Base-by-base conservation (phyloP, 2,797 vertebrate genomes). In the Hoplostethus atlanticus region DNA sequence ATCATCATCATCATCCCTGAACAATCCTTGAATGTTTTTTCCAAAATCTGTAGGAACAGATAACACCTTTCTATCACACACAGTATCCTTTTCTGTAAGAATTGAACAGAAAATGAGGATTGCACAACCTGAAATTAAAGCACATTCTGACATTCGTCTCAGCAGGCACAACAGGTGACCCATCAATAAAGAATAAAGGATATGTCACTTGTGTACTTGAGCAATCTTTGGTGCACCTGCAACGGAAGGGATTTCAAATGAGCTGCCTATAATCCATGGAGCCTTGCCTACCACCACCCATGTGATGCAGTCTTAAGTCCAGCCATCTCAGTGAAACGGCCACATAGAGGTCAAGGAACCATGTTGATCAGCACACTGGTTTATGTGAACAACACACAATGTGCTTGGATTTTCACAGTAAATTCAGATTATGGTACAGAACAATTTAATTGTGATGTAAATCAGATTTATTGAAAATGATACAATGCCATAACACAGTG, bases 221-320 rank as follows among this genome's bases (percentile, higher is more conserved):
- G 11, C 50, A 21, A 6, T 42, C 42, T 51, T 56, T 30, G 57
- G 16, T 59, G n/a, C 46, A 52, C 46, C 63, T 53, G 21, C 46
- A 10, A 25, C 12, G 15, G 63, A 73, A 36, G 56, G 56, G 63
- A 61, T 63, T 56, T 63, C 13, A 13, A 46, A 46, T 46, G 16
- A 64, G 40, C 25, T 10, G 3, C 51, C 21, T 17, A 10, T 61
- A 61, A 70, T 54, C 42, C 52, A 28, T 38, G 40, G 25, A 38
- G 53, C 44, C 16, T 50, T 64, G 17, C 57, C n/a, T 47, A 21
- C 17, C 13, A 42, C n/a, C 17, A 28, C 42, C 57, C 51, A 34
- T 40, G 12, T 76, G 73, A 42, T 13, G 11, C 57, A 60, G 55
- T 28, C 28, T 28, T 28, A 28, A 28, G 28, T 28, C 52, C 31